Conservation (phyloP, 1,140 invertebrate species). For the Periplaneta americana region DNA sequence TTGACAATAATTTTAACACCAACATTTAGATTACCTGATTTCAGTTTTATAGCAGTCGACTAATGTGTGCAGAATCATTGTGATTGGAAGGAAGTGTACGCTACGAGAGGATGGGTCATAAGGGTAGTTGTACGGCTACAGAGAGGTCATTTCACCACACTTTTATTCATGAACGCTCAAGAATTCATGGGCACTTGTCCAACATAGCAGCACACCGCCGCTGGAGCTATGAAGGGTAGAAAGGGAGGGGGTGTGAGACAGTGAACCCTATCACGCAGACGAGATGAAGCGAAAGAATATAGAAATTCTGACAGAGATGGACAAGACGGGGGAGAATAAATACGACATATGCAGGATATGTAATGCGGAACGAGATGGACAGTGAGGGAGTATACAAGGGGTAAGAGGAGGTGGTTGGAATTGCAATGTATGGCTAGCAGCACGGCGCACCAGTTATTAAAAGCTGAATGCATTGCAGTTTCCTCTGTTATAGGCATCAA, state of each 20-base stretch:
- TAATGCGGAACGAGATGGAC: neutral
- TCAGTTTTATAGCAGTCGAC: no score
- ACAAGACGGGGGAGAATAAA: neutral
- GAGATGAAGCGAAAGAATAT: neutral
- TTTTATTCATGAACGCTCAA: constrained; percentile 15
- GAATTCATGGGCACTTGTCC: constrained; percentile 17
- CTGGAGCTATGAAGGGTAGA: neutral
- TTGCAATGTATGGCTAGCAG: neutral
- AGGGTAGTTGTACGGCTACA: neutral
- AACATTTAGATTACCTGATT: no score
- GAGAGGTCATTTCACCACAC: constrained; percentile 12
- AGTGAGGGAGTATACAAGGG: neutral
- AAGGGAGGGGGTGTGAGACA: neutral
- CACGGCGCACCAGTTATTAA: neutral
- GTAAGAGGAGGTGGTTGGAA: no score
- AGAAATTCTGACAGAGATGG: neutral
- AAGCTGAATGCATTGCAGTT: neutral
- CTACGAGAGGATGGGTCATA: neutral
- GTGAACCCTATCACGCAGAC: neutral
- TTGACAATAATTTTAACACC: no score
- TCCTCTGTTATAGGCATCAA: neutral
- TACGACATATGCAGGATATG: neutral
- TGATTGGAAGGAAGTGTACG: neutral
- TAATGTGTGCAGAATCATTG: neutral
- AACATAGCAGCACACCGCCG: neutral